Evolutionary conservation across 2,888 invertebrate genomes (phyloP).

Genomic region (Noctua janthe): DNA sequence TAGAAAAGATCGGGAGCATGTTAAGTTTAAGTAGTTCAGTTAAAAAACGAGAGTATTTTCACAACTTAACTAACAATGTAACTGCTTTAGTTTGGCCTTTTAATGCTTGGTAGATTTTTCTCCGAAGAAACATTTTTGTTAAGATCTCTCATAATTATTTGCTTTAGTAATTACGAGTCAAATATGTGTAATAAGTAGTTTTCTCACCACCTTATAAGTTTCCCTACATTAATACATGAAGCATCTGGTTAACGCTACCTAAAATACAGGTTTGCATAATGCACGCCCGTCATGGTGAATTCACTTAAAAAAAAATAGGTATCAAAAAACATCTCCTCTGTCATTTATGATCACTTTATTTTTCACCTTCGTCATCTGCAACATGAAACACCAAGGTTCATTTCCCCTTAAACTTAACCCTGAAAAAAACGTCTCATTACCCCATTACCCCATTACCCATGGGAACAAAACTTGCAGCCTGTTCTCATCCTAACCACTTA

Average conservation of each 20-base stretch:
- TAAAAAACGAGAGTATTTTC: neutral
- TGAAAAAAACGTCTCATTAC: slow-evolving; percentile 2
- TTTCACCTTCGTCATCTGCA: neutral
- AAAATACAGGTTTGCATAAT: neutral
- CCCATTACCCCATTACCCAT: slow-evolving; percentile 16
- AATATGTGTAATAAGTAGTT: neutral
- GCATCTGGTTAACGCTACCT: neutral
- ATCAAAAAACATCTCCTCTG: neutral
- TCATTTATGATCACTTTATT: neutral
- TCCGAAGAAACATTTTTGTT: neutral
- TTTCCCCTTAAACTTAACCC: slow-evolving; percentile 8
- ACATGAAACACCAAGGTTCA: neutral
- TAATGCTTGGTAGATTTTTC: neutral
- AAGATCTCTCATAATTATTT: no score
- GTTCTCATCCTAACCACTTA: slow-evolving; percentile 41
- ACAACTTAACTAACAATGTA: neutral
- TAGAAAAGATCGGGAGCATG: neutral
- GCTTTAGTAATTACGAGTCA: no score
- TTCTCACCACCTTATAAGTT: neutral
- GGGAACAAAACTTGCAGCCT: slow-evolving; percentile 9
- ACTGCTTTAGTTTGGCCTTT: neutral
- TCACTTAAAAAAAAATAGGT: no score
- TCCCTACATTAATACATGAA: neutral
- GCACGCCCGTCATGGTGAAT: neutral
- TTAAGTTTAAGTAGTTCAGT: neutral